Evolutionary conservation across 2,113 vertebrate species (phyloP).

Genomic region (Aphyosemion australe): DNA sequence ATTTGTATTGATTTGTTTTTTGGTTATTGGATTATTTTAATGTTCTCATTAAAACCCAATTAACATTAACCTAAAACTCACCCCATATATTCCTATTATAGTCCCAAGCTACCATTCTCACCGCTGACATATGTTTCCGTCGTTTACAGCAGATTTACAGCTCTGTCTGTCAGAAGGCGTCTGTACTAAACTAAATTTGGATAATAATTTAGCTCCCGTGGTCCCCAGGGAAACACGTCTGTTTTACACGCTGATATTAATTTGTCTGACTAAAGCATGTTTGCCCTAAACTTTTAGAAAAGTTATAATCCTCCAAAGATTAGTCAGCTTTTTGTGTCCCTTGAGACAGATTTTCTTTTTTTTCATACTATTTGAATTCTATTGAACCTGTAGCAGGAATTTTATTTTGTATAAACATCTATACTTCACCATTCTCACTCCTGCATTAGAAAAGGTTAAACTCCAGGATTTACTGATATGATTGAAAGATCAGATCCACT

Average conservation of each 20-base stretch:
- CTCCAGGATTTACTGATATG: too few relatives aligned
- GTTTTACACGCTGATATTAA: background rate
- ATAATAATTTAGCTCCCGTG: background rate
- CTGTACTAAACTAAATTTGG: background rate
- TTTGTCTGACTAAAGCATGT: background rate
- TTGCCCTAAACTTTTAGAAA: background rate
- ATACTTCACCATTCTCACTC: too few relatives aligned
- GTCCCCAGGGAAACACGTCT: background rate
- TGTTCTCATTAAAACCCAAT: background rate
- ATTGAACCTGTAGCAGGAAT: too few relatives aligned
- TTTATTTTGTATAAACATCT: too few relatives aligned
- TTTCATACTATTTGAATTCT: background rate
- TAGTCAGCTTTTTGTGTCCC: background rate
- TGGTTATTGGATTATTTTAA: background rate
- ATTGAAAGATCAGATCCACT: too few relatives aligned
- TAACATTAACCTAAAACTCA: background rate
- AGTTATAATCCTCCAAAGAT: background rate
- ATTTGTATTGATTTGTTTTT: too few relatives aligned
- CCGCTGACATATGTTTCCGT: background rate
- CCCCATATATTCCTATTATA: background rate
- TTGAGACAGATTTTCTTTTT: background rate
- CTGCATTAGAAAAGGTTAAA: too few relatives aligned
- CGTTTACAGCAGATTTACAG: background rate
- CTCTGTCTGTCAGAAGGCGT: background rate
- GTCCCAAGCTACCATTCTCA: background rate